Evolutionary conservation across 2,888 invertebrate genomes (phyloP).

Genomic region (Crossocerus cetratus): DNA sequence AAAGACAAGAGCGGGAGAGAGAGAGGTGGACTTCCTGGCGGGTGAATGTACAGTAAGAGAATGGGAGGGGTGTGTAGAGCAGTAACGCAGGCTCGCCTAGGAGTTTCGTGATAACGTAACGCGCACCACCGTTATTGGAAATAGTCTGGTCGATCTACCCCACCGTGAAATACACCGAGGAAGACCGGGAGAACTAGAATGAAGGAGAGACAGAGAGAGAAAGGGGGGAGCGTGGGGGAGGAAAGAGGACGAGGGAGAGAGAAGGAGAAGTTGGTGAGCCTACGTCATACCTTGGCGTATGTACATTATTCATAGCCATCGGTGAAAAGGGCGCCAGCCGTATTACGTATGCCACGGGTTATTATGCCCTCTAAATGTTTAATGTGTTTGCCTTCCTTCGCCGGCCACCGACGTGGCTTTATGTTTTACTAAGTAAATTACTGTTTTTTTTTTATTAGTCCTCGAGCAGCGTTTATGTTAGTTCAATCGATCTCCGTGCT

Average conservation of each 20-base stretch:
- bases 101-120: slow-evolving; percentile 53
- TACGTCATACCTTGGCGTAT: slow-evolving; percentile 72
- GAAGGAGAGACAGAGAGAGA: no score
- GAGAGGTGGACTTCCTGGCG: no score
- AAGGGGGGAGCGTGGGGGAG: no score
- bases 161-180: slow-evolving; percentile 64
- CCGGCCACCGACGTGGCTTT: slow-evolving; percentile 72
- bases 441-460: slow-evolving; percentile 71
- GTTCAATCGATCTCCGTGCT: slow-evolving; percentile 74
- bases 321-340: slow-evolving; percentile 74
- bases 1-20: background rate
- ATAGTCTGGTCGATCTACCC: slow-evolving; percentile 64
- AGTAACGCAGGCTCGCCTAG: slow-evolving; percentile 29
- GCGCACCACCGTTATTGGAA: slow-evolving; percentile 57
- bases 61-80: background rate
- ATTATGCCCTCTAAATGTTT: slow-evolving; percentile 77
- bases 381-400: slow-evolving; percentile 77
- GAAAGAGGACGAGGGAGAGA: no score
- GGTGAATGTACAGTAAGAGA: background rate
- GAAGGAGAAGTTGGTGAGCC: slow-evolving; percentile 44
- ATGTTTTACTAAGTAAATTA: slow-evolving; percentile 77
- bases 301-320: slow-evolving; percentile 75
- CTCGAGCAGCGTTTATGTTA: slow-evolving; percentile 71
- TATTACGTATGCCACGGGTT: slow-evolving; percentile 76
- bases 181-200: slow-evolving; percentile 17